Base-by-base conservation (phyloP, 2,888 invertebrate species). In the Meloe dianella region DNA sequence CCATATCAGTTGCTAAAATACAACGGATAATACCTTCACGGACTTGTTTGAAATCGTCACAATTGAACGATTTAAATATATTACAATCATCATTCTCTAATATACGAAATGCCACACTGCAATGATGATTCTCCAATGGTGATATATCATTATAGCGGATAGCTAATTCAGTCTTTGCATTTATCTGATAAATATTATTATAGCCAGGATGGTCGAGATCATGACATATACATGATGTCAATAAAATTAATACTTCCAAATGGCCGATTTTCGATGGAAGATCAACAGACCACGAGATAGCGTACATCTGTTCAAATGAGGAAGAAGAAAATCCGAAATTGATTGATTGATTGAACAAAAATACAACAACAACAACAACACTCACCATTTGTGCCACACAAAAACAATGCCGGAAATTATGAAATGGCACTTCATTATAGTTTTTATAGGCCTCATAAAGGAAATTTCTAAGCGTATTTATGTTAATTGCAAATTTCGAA, bases 321-420 rank as follows among this genome's bases (percentile, higher is more conserved):
- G 67, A 32, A 24, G 10, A 64, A 35, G 32, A 17, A 30, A 57
- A 14, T 12, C 30, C 7, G 7, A 9, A 30, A 6, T 7, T 2
- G 1, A 30, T 2, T 30, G 3, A 9, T 1, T 6, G 7, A 30
- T 1, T 1, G 7, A 17, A 41, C 5, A 6, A 8, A 3, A 8
- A 47, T 20, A 20, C 1, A 20, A 47, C 6, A 47, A 12, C 38
- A 7, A 32, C 8, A 12, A 12, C 12, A 32, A 20, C 30, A 86
- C 86, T 86, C 84, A 92, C 93, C 93, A 94, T 94, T 86, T 94
- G 94, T 68, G 93, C 89, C 72, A 94, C 94, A 85, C 93, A 93
- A 84, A 94, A 94, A 83, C 92, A 93, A 81, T 94, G 94, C 74
- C 93, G 88, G 84, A 94, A 94, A 85, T 94, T 94, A 84, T 94